phyloP scores from a whole-genome alignment of 2,888 invertebrate genomes.

The Galerucella pusilla region DNA sequence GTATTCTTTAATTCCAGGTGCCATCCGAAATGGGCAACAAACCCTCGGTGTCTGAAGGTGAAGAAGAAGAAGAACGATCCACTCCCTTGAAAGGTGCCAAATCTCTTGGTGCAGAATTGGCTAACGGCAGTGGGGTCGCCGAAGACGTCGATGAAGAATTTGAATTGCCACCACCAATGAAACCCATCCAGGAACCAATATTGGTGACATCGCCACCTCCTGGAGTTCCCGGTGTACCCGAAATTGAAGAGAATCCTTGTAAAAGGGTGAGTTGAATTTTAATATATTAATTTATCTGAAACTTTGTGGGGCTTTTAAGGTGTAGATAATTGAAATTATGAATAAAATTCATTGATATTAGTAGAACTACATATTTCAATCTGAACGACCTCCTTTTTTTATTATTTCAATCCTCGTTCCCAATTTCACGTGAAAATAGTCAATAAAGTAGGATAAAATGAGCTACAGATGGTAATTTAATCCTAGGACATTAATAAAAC shows the following conservation, averaged over 20 bases:
- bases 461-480: conserved; percentile 10
- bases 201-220: conserved; percentile 61
- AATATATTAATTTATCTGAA: not conserved
- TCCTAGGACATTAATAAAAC: conserved; percentile 14
- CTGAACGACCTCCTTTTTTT: not conserved
- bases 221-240: conserved; percentile 64
- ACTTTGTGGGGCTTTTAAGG: not conserved
- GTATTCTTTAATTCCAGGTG: conserved; percentile 59
- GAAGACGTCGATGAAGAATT: conserved; percentile 85
- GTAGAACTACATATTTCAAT: not conserved
- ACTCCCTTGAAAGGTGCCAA: conserved; percentile 54
- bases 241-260: conserved; percentile 69
- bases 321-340: not conserved
- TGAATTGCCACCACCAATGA: conserved; percentile 95
- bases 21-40: conserved; percentile 70
- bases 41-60: conserved; percentile 65
- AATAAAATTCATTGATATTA: not conserved
- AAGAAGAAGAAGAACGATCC: conserved; percentile 63
- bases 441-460: conserved; percentile 9
- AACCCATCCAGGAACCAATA: conserved; percentile 83
- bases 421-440: conserved; percentile 4
- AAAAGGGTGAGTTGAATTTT: conserved; percentile 69
- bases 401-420: conserved; percentile 5
- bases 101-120: conserved; percentile 58
- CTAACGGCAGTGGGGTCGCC: conserved; percentile 67